Percentiles rank a stretch among this genome's conserved stretches.
These are phyloP conservation scores for Anseranas semipalmata DNA, from an alignment of 2,113 vertebrate genomes.

Conservation along the genomic window DNA sequence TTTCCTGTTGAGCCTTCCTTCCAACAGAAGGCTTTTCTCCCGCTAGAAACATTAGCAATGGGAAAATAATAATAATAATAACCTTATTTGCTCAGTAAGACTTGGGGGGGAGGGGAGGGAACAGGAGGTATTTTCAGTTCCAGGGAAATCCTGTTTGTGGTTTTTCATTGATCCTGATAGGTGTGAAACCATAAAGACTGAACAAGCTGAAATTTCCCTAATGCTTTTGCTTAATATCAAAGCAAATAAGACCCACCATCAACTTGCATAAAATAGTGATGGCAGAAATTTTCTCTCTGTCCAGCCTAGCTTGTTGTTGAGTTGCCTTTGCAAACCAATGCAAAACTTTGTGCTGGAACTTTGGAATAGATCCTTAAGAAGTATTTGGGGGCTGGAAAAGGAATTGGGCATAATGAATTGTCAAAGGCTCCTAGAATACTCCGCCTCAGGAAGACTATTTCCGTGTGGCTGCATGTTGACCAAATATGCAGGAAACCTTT, in stretches of 20 bases:
- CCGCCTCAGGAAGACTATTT: neutral
- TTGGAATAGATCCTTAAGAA: neutral
- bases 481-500: neutral
- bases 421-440: neutral
- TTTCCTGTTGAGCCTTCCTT: neutral
- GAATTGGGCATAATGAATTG: neutral
- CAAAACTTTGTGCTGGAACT: neutral
- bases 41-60: neutral
- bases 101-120: neutral
- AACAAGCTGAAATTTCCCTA: neutral
- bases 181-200: neutral
- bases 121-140: neutral
- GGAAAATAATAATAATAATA: too few species aligned
- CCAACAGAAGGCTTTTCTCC: neutral
- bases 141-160: neutral
- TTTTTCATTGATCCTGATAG: neutral
- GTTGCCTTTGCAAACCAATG: neutral
- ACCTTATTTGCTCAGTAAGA: neutral
- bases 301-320: neutral
- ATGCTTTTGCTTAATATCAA: constrained; percentile 3
- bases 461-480: neutral
- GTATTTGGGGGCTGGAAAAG: neutral
- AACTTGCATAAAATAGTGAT: neutral
- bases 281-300: neutral
- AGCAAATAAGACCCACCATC: neutral